These are phyloP conservation scores for Virgularia gustaviana DNA, from an alignment of 92 coral and sea anemone genomes.

Conservation along the genomic window DNA sequence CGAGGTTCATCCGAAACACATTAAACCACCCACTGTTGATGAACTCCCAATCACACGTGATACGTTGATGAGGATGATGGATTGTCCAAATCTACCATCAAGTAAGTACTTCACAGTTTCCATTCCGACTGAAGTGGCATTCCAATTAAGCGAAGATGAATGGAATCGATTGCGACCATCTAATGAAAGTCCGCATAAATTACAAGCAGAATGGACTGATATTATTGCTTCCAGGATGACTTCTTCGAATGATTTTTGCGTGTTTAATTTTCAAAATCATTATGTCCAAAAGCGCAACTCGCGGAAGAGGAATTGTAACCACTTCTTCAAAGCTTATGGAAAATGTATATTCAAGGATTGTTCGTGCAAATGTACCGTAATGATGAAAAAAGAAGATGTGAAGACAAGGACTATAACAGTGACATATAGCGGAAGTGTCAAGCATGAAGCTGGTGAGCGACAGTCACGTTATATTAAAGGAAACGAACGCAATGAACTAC, in stretches of 20 bases:
- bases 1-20: too few species aligned
- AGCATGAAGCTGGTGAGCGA: conserved; percentile 8
- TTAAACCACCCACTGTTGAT: too few species aligned
- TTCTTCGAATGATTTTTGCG: neutral
- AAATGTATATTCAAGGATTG: neutral
- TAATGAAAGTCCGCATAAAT: neutral
- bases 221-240: neutral
- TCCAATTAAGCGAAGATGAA: neutral
- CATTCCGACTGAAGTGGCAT: neutral
- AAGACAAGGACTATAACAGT: neutral
- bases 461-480: conserved; percentile 12
- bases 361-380: neutral
- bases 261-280: conserved; percentile 1
- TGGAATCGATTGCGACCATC: neutral
- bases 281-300: conserved; percentile 2
- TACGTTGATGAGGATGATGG: neutral
- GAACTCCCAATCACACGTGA: neutral
- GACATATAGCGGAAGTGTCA: neutral
- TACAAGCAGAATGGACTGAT: neutral
- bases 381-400: conserved; percentile 7
- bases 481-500: neutral
- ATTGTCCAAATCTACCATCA: conserved; percentile 8
- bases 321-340: neutral
- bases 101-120: neutral
- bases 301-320: neutral